Evolutionary conservation across 2,797 vertebrate genomes (phyloP).

Genomic region (Intellagama lesueurii): DNA sequence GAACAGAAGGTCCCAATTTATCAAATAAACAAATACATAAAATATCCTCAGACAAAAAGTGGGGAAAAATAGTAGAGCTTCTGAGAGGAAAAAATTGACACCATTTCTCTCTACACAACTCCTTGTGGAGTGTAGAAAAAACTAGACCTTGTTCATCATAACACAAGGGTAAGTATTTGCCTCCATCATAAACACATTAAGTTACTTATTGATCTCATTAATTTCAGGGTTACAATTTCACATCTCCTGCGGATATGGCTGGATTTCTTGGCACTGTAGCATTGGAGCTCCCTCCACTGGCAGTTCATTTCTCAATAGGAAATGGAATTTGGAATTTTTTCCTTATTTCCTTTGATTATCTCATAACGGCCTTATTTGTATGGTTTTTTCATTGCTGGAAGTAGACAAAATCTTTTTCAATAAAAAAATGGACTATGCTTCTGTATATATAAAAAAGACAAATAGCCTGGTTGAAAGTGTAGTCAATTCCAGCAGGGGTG

Average conservation of each 20-base stretch:
- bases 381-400: background rate
- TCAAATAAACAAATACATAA: background rate
- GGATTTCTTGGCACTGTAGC: background rate
- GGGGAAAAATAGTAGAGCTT: background rate
- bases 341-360: background rate
- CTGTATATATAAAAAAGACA: background rate
- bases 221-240: conserved; percentile 5
- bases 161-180: background rate
- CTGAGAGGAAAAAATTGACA: background rate
- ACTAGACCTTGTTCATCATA: background rate
- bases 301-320: background rate
- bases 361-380: background rate
- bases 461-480: background rate
- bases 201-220: conserved; percentile 10
- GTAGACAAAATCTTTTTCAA: background rate
- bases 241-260: background rate
- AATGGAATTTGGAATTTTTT: background rate
- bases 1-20: background rate
- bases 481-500: background rate
- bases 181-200: background rate
- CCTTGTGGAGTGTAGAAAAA: background rate
- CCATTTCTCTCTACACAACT: too few relatives aligned
- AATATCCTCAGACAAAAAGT: background rate
- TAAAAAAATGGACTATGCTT: background rate
- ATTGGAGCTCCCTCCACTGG: conserved; percentile 19